Conservation (phyloP, 92 coral and sea anemone genomes). For the Phenganax stokvisi region DNA sequence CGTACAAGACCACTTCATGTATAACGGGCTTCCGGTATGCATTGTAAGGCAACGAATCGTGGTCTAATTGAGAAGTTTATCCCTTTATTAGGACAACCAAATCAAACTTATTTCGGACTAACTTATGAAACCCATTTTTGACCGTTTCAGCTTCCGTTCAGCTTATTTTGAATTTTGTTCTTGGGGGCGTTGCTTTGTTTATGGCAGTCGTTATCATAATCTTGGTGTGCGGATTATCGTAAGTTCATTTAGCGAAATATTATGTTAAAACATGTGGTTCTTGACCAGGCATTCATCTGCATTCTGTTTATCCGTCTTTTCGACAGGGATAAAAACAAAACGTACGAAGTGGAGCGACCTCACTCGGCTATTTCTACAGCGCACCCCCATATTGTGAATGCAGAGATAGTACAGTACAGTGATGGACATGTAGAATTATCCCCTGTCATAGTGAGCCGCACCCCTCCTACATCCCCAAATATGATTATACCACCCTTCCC, state of each 20-base stretch:
- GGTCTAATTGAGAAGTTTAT: background rate
- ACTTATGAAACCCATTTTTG: background rate
- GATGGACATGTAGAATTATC: constrained; percentile 20
- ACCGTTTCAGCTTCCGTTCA: constrained; percentile 24
- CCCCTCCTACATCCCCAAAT: constrained; percentile 32
- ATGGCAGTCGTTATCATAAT: constrained; percentile 33
- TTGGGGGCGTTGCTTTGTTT: constrained; percentile 34
- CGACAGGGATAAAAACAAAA: constrained; percentile 7
- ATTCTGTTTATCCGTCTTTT: background rate
- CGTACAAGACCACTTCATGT: too few species aligned
- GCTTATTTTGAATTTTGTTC: constrained; percentile 34
- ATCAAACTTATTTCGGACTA: background rate
- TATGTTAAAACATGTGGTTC: too few species aligned
- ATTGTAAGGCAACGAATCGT: too few species aligned
- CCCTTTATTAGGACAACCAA: background rate
- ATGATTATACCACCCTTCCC: constrained; percentile 14
- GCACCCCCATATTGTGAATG: background rate
- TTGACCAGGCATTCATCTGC: too few species aligned
- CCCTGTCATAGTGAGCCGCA: constrained; percentile 10
- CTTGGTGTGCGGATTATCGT: constrained; percentile 37
- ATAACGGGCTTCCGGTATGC: too few species aligned
- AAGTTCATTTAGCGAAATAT: background rate
- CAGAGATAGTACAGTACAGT: constrained; percentile 16
- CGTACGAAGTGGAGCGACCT: constrained; percentile 4
- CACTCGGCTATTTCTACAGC: background rate